Evolutionary conservation across 2,113 vertebrate genomes (phyloP), one percentile per base, ranked within the genome.

Genomic region (Austrofundulus limnaeus): DNA sequence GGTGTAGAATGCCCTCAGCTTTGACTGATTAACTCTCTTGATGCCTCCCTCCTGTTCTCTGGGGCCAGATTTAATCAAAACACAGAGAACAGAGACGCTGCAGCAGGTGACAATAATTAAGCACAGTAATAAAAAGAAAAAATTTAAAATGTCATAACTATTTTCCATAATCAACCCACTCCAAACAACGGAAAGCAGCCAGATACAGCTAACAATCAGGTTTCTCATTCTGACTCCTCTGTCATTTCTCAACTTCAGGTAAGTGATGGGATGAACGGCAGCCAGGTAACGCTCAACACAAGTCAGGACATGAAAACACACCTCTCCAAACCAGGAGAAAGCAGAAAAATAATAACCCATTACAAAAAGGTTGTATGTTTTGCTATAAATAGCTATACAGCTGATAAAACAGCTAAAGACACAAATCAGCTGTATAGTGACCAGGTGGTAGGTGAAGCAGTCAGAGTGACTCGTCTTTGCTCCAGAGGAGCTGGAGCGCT

Each of bases 1-100:
- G n/a, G 54, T 67, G 54, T 51, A 50, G 14, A 67, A 58, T 11
- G 65, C 65, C 47, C 47, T 67, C 37, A 43, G 55, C 16, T 67
- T 67, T 42, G 46, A 51, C 8, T 28, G 54, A 24, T 28, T 37
- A 10, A 43, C 15, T 47, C 4, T 52, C 25, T 34, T 52, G 25
- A 19, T 19, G 25, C 5, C n/a, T 10, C 28, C 11, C 1, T 4
- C 28, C 19, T 47, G 50, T 5, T 52, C 48, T 8, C 48, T 37
- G 11, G 61, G 61, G 4, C 48, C 50, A 2, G 50, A 17, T 11
- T 9, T 16, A 52, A 25, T 9, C 39, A 50, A n/a, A 23, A 42
- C 25, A 4, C 4, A 19, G 34, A 75, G 52, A 53, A 75, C 65
- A 19, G n/a, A 56, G 11, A 50, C 1, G 23, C 37, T 66, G 53